Base-by-base conservation (phyloP, 1,140 invertebrate species). In the Prorops nasuta region DNA sequence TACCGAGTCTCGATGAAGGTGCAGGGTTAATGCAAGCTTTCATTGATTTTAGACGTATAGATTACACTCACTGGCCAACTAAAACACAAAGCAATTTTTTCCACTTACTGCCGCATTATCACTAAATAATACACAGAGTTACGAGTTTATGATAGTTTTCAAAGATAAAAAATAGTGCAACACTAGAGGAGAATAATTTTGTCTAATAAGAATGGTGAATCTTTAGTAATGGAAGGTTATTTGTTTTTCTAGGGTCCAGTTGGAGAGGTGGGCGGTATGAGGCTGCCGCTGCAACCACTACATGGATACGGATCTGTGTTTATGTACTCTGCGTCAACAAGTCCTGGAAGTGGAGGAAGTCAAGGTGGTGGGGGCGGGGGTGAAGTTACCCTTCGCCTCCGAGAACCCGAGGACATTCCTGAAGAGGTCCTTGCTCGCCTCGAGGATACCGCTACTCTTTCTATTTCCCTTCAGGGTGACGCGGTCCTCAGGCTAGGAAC, bases 241-340 rank as follows among this genome's bases (percentile, higher is more conserved):
- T 38, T 58, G 31, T 54, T 57, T 57, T 73, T 68, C 36, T 64
- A 78, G 78, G 76, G 78, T 66, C 72, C 78, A 43, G 78, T 80
- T 54, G 74, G 74, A 35, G 79, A 80, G 64, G 77, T 80, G 57
- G 77, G 78, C 48, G 79, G 79, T 51, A 78, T 80, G 47, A 75
- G 79, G 54, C 67, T 81, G 58, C 79, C 79, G 22, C 58, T 80
- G 54, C 77, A 79, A 54, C 80, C 78, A 49, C 66, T 76, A 62
- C 78, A 80, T 71, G 77, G 76, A 55, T 78, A 76, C 66, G 74
- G 75, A 60, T 79, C 79, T 47, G 78, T 81, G 63, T 80, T 80
- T 67, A 81, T 80, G 78, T 80, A 80, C 63, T 76, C 75, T 58
- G 74, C 75, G 50, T 74, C 74, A 56, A 77, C 74, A 58, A 77